Evolutionary conservation across 2,888 invertebrate species (phyloP).

Genomic region (Odontomyia ornata): DNA sequence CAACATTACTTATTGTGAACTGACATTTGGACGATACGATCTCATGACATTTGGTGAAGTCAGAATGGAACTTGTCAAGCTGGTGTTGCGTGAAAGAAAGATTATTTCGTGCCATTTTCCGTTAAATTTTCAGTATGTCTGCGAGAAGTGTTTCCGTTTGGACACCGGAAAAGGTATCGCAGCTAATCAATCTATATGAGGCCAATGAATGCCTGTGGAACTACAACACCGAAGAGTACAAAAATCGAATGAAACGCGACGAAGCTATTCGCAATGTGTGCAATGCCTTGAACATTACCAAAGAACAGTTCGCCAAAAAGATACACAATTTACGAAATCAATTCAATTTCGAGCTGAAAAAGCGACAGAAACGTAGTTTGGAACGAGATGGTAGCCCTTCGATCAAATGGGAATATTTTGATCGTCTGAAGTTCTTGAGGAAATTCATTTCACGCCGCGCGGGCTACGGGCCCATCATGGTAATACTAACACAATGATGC

Average conservation of each 20-base stretch:
- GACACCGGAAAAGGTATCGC: slow-evolving; percentile 59
- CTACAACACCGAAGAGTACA: slow-evolving; percentile 59
- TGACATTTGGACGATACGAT: not conserved
- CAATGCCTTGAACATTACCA: slow-evolving; percentile 55
- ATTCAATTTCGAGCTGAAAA: slow-evolving; percentile 62
- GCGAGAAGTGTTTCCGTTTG: slow-evolving; percentile 52
- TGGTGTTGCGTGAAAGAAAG: slow-evolving; percentile 29
- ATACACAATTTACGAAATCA: slow-evolving; percentile 63
- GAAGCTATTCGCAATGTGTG: slow-evolving; percentile 60
- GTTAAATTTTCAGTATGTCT: slow-evolving; percentile 9
- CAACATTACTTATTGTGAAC: slow-evolving; percentile 21
- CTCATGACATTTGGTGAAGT: slow-evolving; percentile 29
- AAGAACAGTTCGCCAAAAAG: slow-evolving; percentile 61
- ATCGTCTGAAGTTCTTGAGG: slow-evolving; percentile 59
- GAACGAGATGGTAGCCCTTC: slow-evolving; percentile 53
- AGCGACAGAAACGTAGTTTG: slow-evolving; percentile 57
- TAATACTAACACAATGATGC: too few species aligned
- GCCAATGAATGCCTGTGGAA: slow-evolving; percentile 62
- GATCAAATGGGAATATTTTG: slow-evolving; percentile 62
- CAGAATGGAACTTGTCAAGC: not conserved
- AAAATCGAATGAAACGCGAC: slow-evolving; percentile 58
- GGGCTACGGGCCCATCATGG: slow-evolving; percentile 47
- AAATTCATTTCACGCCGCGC: slow-evolving; percentile 60
- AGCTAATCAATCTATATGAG: slow-evolving; percentile 59
- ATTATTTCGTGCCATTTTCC: slow-evolving; percentile 32